Evolutionary conservation across 2,113 vertebrate genomes (phyloP), one percentile per base, ranked within the genome.

Genomic region (Burhinus bistriatus): DNA sequence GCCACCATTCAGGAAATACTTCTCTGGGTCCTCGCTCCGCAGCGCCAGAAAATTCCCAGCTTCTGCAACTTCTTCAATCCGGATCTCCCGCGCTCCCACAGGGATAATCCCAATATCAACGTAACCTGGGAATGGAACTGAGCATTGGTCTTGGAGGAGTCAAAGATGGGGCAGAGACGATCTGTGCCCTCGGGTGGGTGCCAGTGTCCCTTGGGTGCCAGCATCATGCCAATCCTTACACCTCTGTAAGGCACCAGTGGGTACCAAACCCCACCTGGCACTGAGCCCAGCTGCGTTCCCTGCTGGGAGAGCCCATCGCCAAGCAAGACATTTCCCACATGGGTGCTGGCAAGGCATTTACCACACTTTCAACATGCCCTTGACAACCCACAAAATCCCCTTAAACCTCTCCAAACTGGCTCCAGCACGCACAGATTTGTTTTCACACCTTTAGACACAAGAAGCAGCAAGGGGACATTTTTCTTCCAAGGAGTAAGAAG

Each of bases 51-150:
- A 99, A 95, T 99, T 99, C 88, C 98, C 98, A 0, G 99, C 98
- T 96, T 99, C 99, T 0, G 99, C 99, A 12, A 99, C 96, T 78
- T 99, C 99, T 80, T 99, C 98, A 1, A 99, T 99, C 7, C 90
- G 98, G 94, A 99, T 99, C 87, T 99, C 98, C 9, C 99, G 96
- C 2, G 99, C 98, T 18, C 99, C 99, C 15, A 98, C 98, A 0
- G 99, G 99, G 95, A 99, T 99, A 73, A 99, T 93, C 42, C 99
- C 99, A 10, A 99, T 98, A 29, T 99, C 99, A 1, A 99, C 99
- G 0, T 99, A 99, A 9, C 99, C 99, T 99, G 94, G 78, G 64
- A 14, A 89, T 0, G 9, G 64, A 65, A 45, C 5, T 1, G 0
- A 42, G 25, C 1, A 0, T 44, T 18, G 29, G 5, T 10, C 26